Base-by-base conservation (phyloP, 2,888 invertebrate genomes). In the Temnothorax ravouxi region DNA sequence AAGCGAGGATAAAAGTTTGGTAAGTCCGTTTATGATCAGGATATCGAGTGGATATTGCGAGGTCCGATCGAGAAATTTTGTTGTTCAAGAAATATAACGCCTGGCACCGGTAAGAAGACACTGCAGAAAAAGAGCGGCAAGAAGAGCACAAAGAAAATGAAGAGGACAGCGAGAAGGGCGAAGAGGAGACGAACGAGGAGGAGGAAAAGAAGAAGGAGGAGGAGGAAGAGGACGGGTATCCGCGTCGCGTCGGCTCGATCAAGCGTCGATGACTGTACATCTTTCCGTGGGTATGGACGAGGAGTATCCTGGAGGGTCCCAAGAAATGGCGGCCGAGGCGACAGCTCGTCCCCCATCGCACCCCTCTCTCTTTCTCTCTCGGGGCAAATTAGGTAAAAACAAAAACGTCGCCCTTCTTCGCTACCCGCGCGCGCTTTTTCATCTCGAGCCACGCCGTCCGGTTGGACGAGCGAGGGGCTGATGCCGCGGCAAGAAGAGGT, bases 251-350 rank as follows among this genome's bases (percentile, higher is more conserved):
- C 92, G 93, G 93, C 93, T 93, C 92, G 94, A 93, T 94, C 93
- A 93, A 93, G 93, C 90, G 90, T 91, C 93, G 91, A 93, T 93
- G 94, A 94, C 94, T 94, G 88, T 92, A 92, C 94, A 93, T 92
- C 82, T 93, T 93, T 91, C 84, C 88, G 86, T 86, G 76, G 87
- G 85, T 86, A 88, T 84, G 91, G 91, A 89, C 86, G 75, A 62
- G 67, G 4, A 88, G 84, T 91, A 89, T 91, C 91, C 86, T 88
- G 83, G 85, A 87, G 82, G 85, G 88, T 89, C 86, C 88, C 87
- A 80, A 90, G 88, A 86, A 89, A 91, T 86, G 90, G 90, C 89
- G 90, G 87, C 88, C 77, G 69, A 87, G 87, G 88, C 89, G 90
- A 91, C 89, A 88, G 90, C 85, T 86, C 64, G 75, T 86, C 81